A percentile compares a stretch with the other conserved stretches of the same genome.
Evolutionary conservation across 1,140 invertebrate genomes (phyloP).

Genomic region (Bombus huntii): DNA sequence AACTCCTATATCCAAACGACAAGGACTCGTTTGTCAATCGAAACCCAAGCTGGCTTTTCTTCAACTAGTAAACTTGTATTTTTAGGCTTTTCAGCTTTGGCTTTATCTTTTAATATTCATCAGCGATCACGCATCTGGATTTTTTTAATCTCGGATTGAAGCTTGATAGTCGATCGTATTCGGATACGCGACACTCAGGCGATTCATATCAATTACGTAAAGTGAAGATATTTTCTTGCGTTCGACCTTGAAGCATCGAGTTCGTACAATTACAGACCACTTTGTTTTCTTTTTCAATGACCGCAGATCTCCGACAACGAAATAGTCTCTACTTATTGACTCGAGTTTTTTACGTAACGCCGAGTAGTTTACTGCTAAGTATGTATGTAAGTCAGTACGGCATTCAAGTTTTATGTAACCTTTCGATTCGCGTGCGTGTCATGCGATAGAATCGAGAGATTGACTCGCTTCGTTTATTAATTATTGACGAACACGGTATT

Average conservation of each 20-base stretch:
- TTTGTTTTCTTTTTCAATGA: slow-evolving; percentile 42
- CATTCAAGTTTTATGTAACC: slow-evolving; percentile 30
- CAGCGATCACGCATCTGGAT: not conserved
- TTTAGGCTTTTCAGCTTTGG: slow-evolving; percentile 4
- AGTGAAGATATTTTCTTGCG: not conserved
- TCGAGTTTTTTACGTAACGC: slow-evolving; percentile 33
- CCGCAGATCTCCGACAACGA: slow-evolving; percentile 6
- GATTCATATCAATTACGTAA: slow-evolving; percentile 19
- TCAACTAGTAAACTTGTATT: slow-evolving; percentile 30
- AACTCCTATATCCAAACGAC: not conserved
- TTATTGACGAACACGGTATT: slow-evolving; percentile 5
- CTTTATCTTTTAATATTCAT: not conserved
- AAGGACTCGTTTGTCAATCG: slow-evolving; percentile 15
- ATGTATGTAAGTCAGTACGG: not conserved
- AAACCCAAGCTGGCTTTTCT: slow-evolving; percentile 9
- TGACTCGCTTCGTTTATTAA: not conserved
- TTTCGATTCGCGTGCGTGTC: not conserved
- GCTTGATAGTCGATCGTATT: not conserved
- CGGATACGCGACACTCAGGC: not conserved
- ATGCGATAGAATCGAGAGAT: not conserved
- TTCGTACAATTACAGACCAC: slow-evolving; percentile 13
- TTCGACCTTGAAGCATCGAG: slow-evolving; percentile 34
- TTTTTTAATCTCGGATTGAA: not conserved
- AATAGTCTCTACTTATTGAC: slow-evolving; percentile 5
- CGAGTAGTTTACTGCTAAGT: not conserved